phyloP scores from a whole-genome alignment of 2,113 vertebrate genomes.

The Sarotherodon lohbergeri region DNA sequence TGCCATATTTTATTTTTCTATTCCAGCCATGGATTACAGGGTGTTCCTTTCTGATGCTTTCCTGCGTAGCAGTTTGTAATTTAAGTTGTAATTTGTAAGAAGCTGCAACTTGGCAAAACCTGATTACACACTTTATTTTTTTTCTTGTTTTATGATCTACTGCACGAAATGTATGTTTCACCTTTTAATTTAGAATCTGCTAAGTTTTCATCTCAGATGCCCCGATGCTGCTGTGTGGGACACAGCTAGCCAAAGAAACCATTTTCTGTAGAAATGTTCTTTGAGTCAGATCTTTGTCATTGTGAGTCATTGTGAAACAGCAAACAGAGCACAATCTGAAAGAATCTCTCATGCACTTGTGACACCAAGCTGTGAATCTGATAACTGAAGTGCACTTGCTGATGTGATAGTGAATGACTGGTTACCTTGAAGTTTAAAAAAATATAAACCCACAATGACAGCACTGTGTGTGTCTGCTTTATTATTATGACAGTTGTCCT shows the following conservation, averaged over 20 bases:
- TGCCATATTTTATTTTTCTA: background rate
- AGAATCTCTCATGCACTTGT: background rate
- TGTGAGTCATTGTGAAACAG: background rate
- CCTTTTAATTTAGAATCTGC: background rate
- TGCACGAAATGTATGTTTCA: background rate
- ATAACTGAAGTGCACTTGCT: constrained; percentile 32
- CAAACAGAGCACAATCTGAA: background rate
- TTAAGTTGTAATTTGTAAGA: constrained; percentile 4
- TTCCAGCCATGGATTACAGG: background rate
- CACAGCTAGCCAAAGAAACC: background rate
- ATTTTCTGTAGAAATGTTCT: background rate
- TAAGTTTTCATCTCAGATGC: background rate
- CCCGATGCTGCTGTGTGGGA: constrained; percentile 1
- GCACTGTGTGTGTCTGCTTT: background rate
- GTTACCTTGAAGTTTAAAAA: background rate
- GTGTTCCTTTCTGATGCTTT: background rate
- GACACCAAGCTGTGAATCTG: constrained; percentile 42
- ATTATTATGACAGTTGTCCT: background rate
- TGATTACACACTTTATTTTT: background rate
- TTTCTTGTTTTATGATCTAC: background rate
- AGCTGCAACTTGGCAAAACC: background rate
- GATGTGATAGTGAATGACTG: background rate
- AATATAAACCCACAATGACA: constrained; percentile 3
- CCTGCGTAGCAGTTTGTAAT: background rate
- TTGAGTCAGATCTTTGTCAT: background rate